These are phyloP conservation scores for Pteronotus mesoamericanus DNA, from an alignment of 2,797 vertebrate species.

Conservation along the genomic window DNA sequence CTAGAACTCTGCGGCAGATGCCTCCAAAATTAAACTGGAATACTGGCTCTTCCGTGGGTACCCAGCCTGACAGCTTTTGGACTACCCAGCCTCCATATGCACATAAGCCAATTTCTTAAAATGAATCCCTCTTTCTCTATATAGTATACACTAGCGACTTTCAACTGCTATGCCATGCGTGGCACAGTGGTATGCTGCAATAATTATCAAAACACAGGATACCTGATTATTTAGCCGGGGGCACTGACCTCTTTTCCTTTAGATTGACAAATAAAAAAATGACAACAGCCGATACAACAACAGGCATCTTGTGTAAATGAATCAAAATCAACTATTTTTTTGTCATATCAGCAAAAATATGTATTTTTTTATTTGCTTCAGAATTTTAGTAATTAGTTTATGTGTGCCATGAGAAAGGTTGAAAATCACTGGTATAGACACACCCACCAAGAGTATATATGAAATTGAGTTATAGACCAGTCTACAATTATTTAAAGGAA, in stretches of 20 bases:
- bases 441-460: background rate
- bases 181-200: background rate
- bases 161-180: background rate
- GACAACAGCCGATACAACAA: background rate
- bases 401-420: background rate
- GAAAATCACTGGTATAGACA: background rate
- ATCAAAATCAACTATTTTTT: background rate
- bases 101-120: background rate
- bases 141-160: background rate
- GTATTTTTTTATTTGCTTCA: background rate
- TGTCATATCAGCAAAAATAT: background rate
- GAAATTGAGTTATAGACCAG: slow-evolving; percentile 27
- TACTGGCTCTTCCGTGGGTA: background rate
- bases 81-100: background rate
- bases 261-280: background rate
- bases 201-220: background rate
- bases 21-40: background rate
- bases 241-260: background rate
- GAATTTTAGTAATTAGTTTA: background rate
- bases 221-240: background rate
- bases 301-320: background rate
- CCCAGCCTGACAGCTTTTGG: background rate
- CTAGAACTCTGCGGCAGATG: background rate
- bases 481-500: background rate
- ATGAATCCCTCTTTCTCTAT: background rate